Conservation (phyloP, 2,797 vertebrate species). For the Lateolabrax maculatus region DNA sequence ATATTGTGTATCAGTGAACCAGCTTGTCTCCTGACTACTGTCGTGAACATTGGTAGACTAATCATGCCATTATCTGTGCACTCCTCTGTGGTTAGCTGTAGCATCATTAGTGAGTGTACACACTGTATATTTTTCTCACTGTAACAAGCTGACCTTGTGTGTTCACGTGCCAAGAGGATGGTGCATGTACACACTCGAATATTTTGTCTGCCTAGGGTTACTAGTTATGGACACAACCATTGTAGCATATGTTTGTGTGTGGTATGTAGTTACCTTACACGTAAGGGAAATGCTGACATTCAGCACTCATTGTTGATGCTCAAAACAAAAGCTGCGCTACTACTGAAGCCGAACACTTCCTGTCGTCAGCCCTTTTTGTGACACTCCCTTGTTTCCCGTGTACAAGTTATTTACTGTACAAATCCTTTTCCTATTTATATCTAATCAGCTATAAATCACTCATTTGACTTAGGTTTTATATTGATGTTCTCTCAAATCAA, state of each 20-base stretch:
- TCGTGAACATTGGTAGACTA: conserved; percentile 65
- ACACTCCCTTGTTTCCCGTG: conserved; percentile 69
- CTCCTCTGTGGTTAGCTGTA: conserved; percentile 72
- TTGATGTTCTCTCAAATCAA: conserved; percentile 80
- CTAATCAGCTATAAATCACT: conserved; percentile 63
- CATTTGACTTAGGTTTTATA: conserved; percentile 86
- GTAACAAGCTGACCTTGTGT: conserved; percentile 58
- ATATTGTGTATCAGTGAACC: conserved; percentile 65
- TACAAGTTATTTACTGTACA: conserved; percentile 83
- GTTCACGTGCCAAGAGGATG: conserved; percentile 61
- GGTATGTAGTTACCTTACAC: conserved; percentile 68
- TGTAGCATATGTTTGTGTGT: conserved; percentile 86
- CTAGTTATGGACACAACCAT: conserved; percentile 71
- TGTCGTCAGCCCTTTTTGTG: conserved; percentile 79
- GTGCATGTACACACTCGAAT: conserved; percentile 63
- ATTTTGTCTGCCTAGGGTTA: conserved; percentile 46
- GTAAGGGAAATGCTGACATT: conserved; percentile 80
- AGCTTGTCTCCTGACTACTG: conserved; percentile 62
- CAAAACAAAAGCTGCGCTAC: conserved; percentile 67
- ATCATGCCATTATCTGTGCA: conserved; percentile 57
- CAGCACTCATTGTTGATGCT: conserved; percentile 73
- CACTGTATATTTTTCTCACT: conserved; percentile 63
- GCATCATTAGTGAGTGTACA: conserved; percentile 67
- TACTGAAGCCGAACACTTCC: conserved; percentile 71
- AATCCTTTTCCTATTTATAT: conserved; percentile 77